A percentile compares a stretch with the other conserved stretches of the same genome.
Conservation (phyloP, 2,113 vertebrate genomes). For the Nycticebus coucang region DNA sequence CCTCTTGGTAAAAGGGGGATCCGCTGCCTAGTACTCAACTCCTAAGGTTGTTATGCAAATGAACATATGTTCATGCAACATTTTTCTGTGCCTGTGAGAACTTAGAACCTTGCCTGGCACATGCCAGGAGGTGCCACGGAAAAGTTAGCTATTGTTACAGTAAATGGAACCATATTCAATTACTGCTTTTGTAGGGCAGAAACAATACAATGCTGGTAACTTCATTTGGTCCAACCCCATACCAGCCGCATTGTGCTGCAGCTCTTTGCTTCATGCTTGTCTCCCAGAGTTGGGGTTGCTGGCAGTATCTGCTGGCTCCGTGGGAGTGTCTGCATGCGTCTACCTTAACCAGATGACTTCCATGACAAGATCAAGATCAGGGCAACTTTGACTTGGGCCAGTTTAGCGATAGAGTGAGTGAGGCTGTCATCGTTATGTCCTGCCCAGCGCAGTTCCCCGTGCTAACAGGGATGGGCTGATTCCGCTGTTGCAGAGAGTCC, state of each 20-base stretch:
- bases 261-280: neutral
- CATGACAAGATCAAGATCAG: neutral
- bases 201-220: neutral
- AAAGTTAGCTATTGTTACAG: neutral
- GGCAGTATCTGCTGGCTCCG: neutral
- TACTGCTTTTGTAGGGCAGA: neutral
- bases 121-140: neutral
- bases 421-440: neutral
- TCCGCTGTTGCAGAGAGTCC: neutral
- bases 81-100: neutral
- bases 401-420: neutral
- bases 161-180: neutral
- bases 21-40: neutral
- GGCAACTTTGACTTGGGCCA: neutral
- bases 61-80: neutral
- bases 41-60: accelerated
- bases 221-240: neutral
- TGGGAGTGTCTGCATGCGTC: neutral
- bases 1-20: neutral
- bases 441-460: neutral
- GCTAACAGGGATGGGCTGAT: neutral
- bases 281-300: accelerated
- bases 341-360: neutral
- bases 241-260: neutral
- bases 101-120: neutral